These are phyloP conservation scores for Rhegmatorhina hoffmannsi DNA, from an alignment of 2,113 vertebrate genomes.

Conservation along the genomic window DNA sequence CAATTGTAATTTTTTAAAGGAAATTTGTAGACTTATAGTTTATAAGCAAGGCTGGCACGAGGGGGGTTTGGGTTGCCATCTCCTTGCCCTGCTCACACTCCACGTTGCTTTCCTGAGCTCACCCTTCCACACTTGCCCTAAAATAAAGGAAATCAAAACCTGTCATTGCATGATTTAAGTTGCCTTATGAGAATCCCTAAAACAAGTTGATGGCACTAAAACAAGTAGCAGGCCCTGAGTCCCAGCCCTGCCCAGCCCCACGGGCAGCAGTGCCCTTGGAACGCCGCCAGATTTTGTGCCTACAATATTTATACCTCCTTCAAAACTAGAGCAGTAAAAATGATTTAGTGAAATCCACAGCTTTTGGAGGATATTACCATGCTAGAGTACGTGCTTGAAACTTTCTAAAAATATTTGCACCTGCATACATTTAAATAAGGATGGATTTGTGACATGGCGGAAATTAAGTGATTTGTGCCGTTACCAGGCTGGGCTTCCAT, in stretches of 20 bases:
- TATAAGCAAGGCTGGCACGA: neutral
- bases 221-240: neutral
- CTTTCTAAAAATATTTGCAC: neutral
- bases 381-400: neutral
- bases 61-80: neutral
- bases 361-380: neutral
- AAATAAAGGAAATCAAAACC: neutral
- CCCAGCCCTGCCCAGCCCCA: neutral
- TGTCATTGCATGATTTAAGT: neutral
- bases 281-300: rapidly evolving
- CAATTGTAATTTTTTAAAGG: neutral
- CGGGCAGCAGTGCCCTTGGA: neutral
- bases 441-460: neutral
- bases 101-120: neutral
- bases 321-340: neutral
- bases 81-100: neutral
- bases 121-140: neutral
- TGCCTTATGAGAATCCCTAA: neutral
- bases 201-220: neutral
- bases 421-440: neutral
- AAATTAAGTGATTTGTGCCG: rapidly evolving
- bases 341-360: neutral
- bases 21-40: neutral
- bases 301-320: neutral
- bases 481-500: neutral